Conservation (phyloP, 2,888 invertebrate species). For the Macrophya annulata region DNA sequence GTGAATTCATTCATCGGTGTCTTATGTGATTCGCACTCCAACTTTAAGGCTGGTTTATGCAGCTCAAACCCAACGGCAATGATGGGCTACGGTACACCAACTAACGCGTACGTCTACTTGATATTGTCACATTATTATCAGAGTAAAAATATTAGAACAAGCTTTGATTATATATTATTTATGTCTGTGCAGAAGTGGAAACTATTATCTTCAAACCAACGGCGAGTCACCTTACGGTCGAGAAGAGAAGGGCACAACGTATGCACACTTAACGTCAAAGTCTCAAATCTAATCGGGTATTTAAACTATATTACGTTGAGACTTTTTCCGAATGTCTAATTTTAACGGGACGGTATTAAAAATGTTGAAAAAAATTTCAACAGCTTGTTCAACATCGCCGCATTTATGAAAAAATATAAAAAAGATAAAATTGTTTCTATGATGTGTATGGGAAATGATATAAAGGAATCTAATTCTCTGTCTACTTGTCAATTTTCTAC, state of each 20-base stretch:
- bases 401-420: too few relatives aligned
- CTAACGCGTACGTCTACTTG: not conserved
- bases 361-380: too few relatives aligned
- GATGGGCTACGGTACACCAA: constrained; percentile 61
- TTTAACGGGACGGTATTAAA: too few relatives aligned
- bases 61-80: constrained; percentile 43
- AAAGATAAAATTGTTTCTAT: too few relatives aligned
- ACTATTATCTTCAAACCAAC: constrained; percentile 65
- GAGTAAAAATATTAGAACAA: too few relatives aligned
- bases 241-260: not conserved
- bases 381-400: too few relatives aligned
- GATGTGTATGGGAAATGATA: too few relatives aligned
- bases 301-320: too few relatives aligned
- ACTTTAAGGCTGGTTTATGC: constrained; percentile 58
- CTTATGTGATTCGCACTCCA: constrained; percentile 58
- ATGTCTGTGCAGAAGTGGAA: constrained; percentile 64
- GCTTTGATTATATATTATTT: not conserved
- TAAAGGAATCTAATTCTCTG: too few relatives aligned
- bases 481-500: too few relatives aligned
- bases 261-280: too few relatives aligned
- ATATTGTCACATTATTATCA: not conserved
- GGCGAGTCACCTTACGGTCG: constrained; percentile 63
- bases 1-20: constrained; percentile 8
- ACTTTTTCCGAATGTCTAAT: too few relatives aligned
- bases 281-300: not conserved